phyloP scores from a whole-genome alignment of 2,888 invertebrate species.

The Tinea semifulvella region DNA sequence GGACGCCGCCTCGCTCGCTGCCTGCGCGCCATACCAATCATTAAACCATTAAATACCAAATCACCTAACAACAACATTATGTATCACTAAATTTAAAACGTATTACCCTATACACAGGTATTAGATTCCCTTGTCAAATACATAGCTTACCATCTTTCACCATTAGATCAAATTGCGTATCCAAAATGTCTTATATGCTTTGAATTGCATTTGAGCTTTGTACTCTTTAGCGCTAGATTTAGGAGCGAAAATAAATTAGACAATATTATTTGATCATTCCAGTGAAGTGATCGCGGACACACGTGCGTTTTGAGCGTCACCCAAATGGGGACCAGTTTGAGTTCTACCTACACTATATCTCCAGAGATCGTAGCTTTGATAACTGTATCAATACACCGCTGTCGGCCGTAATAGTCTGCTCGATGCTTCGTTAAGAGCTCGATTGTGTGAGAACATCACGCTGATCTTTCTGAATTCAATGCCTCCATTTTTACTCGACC shows the following conservation, averaged over 20 bases:
- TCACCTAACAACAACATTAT: constrained; percentile 26
- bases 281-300: constrained; percentile 26
- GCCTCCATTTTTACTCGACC: neutral
- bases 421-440: constrained; percentile 27
- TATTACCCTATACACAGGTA: neutral
- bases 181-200: neutral
- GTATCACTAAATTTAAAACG: neutral
- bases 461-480: constrained; percentile 1
- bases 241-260: neutral
- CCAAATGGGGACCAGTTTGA: constrained; percentile 51
- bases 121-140: neutral
- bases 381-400: constrained; percentile 39
- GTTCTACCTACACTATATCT: constrained; percentile 15
- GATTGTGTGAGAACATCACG: constrained; percentile 13
- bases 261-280: neutral
- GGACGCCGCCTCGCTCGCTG: constrained; percentile 57
- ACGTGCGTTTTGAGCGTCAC: constrained; percentile 57
- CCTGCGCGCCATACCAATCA: constrained; percentile 51
- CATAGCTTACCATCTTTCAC: neutral
- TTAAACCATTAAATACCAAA: constrained; percentile 25
- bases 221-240: neutral
- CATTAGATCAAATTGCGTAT: neutral
- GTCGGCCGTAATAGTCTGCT: constrained; percentile 32
- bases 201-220: neutral
- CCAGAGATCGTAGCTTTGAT: constrained; percentile 49